A percentile compares a stretch with the other conserved stretches of the same genome.
Evolutionary conservation across 1,140 invertebrate genomes (phyloP).

Genomic region (Hylaeus volcanicus): DNA sequence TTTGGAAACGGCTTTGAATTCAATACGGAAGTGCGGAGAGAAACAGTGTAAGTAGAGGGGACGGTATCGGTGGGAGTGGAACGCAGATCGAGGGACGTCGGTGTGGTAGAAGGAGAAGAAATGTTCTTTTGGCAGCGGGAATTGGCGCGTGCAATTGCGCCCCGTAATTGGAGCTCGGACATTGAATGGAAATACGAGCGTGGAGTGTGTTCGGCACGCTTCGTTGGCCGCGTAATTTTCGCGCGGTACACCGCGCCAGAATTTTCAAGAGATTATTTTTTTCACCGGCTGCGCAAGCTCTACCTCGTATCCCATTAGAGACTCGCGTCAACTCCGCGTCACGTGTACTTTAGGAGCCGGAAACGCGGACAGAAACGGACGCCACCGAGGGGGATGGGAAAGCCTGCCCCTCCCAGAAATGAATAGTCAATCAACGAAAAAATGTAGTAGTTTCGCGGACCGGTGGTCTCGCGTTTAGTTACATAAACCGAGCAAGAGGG

Average conservation of each 20-base stretch:
- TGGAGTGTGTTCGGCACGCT: slow-evolving; percentile 44
- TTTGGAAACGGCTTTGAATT: neutral
- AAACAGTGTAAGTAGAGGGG: neutral
- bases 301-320: slow-evolving; percentile 51
- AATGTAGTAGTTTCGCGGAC: slow-evolving; percentile 52
- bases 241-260: slow-evolving; percentile 36
- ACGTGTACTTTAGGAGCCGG: slow-evolving; percentile 35
- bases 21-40: neutral
- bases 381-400: neutral
- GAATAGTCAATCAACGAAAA: slow-evolving; percentile 66
- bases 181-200: slow-evolving; percentile 55
- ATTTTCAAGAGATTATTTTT: slow-evolving; percentile 63
- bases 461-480: slow-evolving; percentile 5
- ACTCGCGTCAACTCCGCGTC: slow-evolving; percentile 22
- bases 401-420: slow-evolving; percentile 30
- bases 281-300: neutral
- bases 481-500: neutral
- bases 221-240: slow-evolving; percentile 58
- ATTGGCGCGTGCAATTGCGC: slow-evolving; percentile 54
- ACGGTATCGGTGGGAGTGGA: neutral
- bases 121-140: slow-evolving; percentile 24
- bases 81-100: neutral
- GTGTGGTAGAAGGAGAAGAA: slow-evolving; percentile 1
- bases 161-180: slow-evolving; percentile 52
- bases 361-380: neutral